Evolutionary conservation across 2,888 invertebrate species (phyloP).

Genomic region (Diachrysia chrysitis): DNA sequence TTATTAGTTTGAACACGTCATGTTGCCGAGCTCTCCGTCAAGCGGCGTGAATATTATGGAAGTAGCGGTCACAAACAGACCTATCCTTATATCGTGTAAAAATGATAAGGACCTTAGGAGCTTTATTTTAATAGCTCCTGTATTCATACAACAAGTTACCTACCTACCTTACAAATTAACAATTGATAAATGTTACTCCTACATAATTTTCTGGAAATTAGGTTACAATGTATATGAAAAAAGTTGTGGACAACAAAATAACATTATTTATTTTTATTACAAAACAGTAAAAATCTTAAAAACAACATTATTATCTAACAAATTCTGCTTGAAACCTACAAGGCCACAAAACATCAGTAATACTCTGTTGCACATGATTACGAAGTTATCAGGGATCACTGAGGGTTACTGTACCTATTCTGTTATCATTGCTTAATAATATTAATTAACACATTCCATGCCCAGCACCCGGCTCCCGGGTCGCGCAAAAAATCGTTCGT

Average conservation of each 20-base stretch:
- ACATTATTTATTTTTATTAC: slow-evolving; percentile 26
- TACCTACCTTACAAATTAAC: no score
- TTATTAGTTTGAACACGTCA: slow-evolving; percentile 36
- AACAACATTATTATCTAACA: slow-evolving; percentile 11
- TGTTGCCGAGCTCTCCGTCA: not conserved
- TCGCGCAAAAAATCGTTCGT: no score
- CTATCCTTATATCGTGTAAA: not conserved
- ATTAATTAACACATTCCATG: not conserved
- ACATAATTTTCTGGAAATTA: no score
- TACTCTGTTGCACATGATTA: not conserved
- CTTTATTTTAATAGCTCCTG: no score
- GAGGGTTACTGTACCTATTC: slow-evolving; percentile 13
- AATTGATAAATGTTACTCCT: no score
- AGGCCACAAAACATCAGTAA: not conserved
- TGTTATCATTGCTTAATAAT: not conserved
- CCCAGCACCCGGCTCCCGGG: no score
- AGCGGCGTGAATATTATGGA: not conserved
- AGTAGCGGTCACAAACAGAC: not conserved
- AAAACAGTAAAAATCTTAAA: slow-evolving; percentile 25
- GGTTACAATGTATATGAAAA: no score
- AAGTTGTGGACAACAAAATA: not conserved
- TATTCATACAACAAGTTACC: no score
- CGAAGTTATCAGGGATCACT: slow-evolving; percentile 24
- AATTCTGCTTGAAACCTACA: slow-evolving; percentile 24
- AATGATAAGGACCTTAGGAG: no score